Conservation (phyloP, 92 coral and sea anemone species). For the Zoanthus solanderi region DNA sequence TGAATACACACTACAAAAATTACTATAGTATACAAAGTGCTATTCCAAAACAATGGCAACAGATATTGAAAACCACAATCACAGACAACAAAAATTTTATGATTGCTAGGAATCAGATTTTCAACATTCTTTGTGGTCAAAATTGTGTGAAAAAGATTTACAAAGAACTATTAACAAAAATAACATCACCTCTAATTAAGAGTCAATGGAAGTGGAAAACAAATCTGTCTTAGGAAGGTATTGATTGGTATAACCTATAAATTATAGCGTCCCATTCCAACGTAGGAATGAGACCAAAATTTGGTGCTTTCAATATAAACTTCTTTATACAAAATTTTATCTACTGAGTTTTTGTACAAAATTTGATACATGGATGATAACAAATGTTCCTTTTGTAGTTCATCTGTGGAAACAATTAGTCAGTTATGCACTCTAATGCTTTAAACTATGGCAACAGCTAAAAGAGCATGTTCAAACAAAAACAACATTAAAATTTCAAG, state of each 20-base stretch:
- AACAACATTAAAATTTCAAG: no score
- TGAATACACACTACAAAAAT: not conserved
- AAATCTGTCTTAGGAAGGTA: not conserved
- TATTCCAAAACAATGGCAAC: slow-evolving; percentile 19
- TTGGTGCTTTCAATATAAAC: not conserved
- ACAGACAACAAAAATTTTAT: not conserved
- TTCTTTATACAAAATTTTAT: not conserved
- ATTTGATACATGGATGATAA: not conserved
- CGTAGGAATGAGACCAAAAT: not conserved
- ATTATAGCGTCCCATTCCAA: no score
- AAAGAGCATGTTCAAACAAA: no score
- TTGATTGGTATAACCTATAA: no score
- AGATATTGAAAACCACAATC: slow-evolving; percentile 5
- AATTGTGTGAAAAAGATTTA: slow-evolving; percentile 15
- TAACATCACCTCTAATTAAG: not conserved
- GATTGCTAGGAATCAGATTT: not conserved
- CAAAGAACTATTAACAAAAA: slow-evolving; percentile 9
- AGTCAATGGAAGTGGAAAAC: slow-evolving; percentile 16
- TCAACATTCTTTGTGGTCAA: slow-evolving; percentile 1
- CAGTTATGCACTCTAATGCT: no score
- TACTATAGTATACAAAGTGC: slow-evolving; percentile 13
- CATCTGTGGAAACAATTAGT: no score
- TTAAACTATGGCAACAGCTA: no score
- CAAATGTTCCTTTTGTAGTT: no score
- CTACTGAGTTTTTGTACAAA: not conserved